A percentile compares a stretch with the other conserved stretches of the same genome.
phyloP scores from a whole-genome alignment of 35 echinoderm and acorn worm genomes.

The Anneissia japonica region DNA sequence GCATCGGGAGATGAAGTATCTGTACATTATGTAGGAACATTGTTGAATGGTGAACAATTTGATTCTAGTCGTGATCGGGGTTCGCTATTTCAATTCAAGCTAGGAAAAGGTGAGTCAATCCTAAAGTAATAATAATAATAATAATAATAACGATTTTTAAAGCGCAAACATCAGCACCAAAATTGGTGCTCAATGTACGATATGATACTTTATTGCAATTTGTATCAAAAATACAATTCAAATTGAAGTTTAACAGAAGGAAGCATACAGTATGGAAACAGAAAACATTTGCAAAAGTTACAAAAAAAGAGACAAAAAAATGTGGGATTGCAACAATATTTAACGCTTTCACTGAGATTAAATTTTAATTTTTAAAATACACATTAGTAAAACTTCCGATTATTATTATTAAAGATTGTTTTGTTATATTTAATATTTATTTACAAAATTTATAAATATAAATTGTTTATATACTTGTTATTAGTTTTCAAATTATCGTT shows the following conservation, averaged over 20 bases:
- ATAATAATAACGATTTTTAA: too few species aligned
- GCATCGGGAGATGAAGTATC: slow-evolving; percentile 68
- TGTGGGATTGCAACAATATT: not conserved
- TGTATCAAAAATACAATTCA: too few species aligned
- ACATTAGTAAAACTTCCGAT: not conserved
- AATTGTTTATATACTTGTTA: not conserved
- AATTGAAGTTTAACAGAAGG: too few species aligned
- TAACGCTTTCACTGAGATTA: not conserved
- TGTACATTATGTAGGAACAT: slow-evolving; percentile 84
- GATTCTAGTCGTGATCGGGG: slow-evolving; percentile 81
- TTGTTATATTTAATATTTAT: not conserved
- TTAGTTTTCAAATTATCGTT: not conserved
- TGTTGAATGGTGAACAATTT: slow-evolving; percentile 61
- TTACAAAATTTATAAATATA: not conserved
- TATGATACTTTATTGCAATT: too few species aligned
- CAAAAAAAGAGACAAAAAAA: not conserved
- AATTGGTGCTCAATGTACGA: too few species aligned
- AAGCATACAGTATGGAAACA: too few species aligned
- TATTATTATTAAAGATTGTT: not conserved
- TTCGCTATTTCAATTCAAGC: slow-evolving; percentile 69
- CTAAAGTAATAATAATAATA: too few species aligned
- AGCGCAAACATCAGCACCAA: too few species aligned
- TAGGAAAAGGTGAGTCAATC: slow-evolving; percentile 61
- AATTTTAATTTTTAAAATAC: not conserved
- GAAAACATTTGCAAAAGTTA: too few species aligned